Conservation (phyloP, 2,113 vertebrate genomes). For the Nanorana parkeri region DNA sequence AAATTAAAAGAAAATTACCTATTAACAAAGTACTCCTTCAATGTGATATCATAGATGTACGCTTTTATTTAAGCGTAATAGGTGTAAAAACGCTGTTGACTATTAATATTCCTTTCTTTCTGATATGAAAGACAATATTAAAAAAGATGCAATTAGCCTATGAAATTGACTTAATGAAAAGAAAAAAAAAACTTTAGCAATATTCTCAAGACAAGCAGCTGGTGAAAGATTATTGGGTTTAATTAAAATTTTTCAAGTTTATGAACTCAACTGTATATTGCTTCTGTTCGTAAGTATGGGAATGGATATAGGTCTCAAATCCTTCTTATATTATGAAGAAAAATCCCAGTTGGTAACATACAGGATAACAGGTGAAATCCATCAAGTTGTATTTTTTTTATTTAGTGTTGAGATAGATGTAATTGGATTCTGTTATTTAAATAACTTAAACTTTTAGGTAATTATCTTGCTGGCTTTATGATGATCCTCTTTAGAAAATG, state of each 20-base stretch:
- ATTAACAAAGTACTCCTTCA: conserved; percentile 15
- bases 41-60: conserved; percentile 23
- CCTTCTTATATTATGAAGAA: background rate
- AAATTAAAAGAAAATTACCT: conserved; percentile 39
- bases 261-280: conserved; percentile 1
- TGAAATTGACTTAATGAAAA: conserved; percentile 3
- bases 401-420: too few relatives aligned
- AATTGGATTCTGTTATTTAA: too few relatives aligned
- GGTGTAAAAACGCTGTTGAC: conserved; percentile 24
- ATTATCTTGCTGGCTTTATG: too few relatives aligned
- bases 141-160: background rate
- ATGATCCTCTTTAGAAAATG: too few relatives aligned
- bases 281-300: conserved; percentile 8
- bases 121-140: conserved; percentile 11
- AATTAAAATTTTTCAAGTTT: conserved; percentile 7
- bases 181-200: background rate
- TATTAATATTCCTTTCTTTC: conserved; percentile 13
- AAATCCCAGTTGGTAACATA: background rate
- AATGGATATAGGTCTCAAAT: background rate
- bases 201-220: background rate
- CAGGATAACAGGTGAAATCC: too few relatives aligned
- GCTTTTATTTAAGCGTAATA: conserved; percentile 11
- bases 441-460: too few relatives aligned
- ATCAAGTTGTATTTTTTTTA: too few relatives aligned
- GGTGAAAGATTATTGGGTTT: background rate